Evolutionary conservation across 2,888 invertebrate species (phyloP), one percentile per base, ranked within the genome.

Genomic region (Dryococelus australis): DNA sequence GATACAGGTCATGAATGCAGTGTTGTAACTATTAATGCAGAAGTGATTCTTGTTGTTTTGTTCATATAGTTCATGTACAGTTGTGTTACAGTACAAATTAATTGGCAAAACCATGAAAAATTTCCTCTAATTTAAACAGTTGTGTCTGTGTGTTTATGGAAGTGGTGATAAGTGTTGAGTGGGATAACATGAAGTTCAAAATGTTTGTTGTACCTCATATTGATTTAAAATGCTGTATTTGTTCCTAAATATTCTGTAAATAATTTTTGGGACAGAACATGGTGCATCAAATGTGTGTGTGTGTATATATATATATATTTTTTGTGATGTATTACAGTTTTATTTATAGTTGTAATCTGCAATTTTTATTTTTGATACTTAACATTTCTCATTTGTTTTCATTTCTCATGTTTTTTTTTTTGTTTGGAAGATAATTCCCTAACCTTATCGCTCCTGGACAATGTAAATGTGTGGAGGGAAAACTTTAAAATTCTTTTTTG

Each of bases 351-450:
- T 65, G 65, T 65, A 65, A 65, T 65, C 65, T 65, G 65, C 16
- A 65, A 65, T 65, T 65, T 65, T 65, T 65, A 65, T 65, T 65
- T 65, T 65, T 65, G 65, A 65, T 65, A 65, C 65, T 65, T 65
- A 16, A 65, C 65, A n/a, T 65, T 65, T 65, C 65, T n/a, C 65
- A 65, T 65, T 65, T 65, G 20, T 65, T 65, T n/a, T 24, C 24
- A 65, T 65, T 65, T 65, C 0, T 10, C 16, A 24, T 20, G n/a
- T n/a, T 65, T 51, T 51, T 51, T 51, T 51, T 51, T 1, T 35
- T 4, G 4, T 35, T 35, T 51, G n/a, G n/a, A n/a, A n/a, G n/a
- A n/a, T n/a, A n/a, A 65, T 65, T 24, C 16, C 65, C 65, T 65
- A 20, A 47, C n/a, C 10, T 5, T 24, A n/a, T 65, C 8, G 10